Percentiles rank a stretch among this genome's conserved stretches.
Evolutionary conservation across 2,888 invertebrate genomes (phyloP).

Genomic region (Dorcus parallelipipedus): DNA sequence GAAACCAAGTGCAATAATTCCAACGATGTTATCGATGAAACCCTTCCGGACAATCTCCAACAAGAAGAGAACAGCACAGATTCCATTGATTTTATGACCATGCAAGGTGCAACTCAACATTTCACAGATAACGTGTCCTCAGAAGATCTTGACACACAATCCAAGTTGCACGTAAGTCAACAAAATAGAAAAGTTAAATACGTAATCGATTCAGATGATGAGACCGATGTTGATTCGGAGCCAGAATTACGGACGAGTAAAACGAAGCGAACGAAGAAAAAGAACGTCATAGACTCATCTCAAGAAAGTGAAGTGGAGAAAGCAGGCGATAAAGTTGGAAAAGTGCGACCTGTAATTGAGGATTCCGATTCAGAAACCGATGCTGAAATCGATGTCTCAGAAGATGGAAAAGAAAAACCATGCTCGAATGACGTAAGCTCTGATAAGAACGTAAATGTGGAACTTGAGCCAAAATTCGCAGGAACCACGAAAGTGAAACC

Average conservation of each 20-base stretch:
- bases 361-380: constrained; percentile 10
- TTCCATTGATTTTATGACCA: constrained; percentile 31
- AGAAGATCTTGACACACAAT: constrained; percentile 3
- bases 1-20: background rate
- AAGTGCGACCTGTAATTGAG: background rate
- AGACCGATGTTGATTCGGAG: background rate
- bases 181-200: constrained; percentile 4
- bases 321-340: background rate
- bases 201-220: constrained; percentile 5
- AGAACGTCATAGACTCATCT: background rate
- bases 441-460: too few species aligned
- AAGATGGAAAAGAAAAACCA: too few species aligned
- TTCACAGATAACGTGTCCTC: background rate
- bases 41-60: background rate
- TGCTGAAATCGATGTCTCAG: background rate
- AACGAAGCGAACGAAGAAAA: background rate
- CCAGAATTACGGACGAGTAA: background rate
- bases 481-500: too few species aligned
- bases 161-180: constrained; percentile 1
- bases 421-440: too few species aligned
- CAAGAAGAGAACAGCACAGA: constrained; percentile 22
- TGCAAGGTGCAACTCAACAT: constrained; percentile 20
- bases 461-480: too few species aligned
- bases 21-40: constrained; percentile 8
- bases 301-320: background rate